Evolutionary conservation across 2,113 vertebrate species (phyloP), one percentile per base, ranked within the genome.

Genomic region (Pluvianellus socialis): DNA sequence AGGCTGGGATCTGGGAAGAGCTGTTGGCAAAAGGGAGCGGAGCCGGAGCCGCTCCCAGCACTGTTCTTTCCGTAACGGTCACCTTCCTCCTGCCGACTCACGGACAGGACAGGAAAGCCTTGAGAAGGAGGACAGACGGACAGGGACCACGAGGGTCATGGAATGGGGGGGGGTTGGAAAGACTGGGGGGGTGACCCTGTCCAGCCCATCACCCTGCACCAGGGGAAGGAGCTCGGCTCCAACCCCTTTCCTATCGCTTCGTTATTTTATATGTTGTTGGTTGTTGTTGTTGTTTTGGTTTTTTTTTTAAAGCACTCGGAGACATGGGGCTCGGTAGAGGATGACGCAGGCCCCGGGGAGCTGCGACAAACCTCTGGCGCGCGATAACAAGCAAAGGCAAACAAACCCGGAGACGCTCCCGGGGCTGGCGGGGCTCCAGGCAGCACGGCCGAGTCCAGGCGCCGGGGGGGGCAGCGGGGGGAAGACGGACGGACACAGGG

Each of bases 31-130:
- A 94, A 90, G 79, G 91, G 94, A 94, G 75, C 82, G 8, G 11
- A 35, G 81, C 72, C 86, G 83, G 83, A 88, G 88, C 85, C 88
- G 74, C 91, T 94, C 72, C 93, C 95, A 74, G 40, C 8, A 24
- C 73, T 21, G 71, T 96, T 86, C 66, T 95, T 86, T 93, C 95
- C 86, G 52, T 15, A 9, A 56, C 15, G 56, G 61, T 70, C 82
- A 97, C 61, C 61, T 90, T 95, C 92, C 87, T 86, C 82, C 90
- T 9, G n/a, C 79, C 3, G 13, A 52, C 68, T 83, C 76, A 74
- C 0, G 53, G 79, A 96, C 95, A 95, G 96, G 96, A 96, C 95
- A 95, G 96, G 96, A 96, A 96, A 92, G 86, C 92, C 93, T 88
- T 93, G 90, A 94, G 90, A 90, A 62, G 67, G 44, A 94, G 86